phyloP scores from a whole-genome alignment of 2,888 invertebrate genomes.

The Ectemnius cavifrons region DNA sequence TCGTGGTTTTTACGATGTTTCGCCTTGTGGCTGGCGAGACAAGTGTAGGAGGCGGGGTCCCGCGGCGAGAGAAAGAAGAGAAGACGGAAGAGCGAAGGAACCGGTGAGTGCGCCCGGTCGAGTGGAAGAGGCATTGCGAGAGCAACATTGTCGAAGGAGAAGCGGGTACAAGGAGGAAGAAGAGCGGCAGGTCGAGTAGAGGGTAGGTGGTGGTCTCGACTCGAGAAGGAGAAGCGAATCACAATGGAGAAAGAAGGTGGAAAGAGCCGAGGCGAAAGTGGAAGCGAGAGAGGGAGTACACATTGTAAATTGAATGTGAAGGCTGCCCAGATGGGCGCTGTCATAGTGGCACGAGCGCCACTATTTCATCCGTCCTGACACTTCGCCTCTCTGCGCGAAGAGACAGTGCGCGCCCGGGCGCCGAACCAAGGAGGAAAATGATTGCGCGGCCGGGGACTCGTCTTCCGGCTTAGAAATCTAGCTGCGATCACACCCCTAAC shows the following conservation, averaged over 20 bases:
- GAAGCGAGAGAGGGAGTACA: constrained; percentile 49
- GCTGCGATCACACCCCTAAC: constrained; percentile 61
- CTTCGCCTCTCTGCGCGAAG: constrained; percentile 23
- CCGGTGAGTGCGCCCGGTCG: constrained; percentile 8
- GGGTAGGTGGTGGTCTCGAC: neutral
- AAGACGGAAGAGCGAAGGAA: constrained; percentile 18
- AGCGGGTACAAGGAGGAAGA: constrained; percentile 13
- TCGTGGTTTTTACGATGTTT: constrained; percentile 55
- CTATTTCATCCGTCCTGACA: constrained; percentile 66
- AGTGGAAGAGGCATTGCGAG: constrained; percentile 17
- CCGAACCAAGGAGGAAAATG: constrained; percentile 64
- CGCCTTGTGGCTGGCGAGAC: constrained; percentile 59
- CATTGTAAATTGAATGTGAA: constrained; percentile 73
- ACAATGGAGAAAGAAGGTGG: constrained; percentile 17
- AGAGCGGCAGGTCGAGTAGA: constrained; percentile 13
- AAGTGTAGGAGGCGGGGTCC: constrained; percentile 64
- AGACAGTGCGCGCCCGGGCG: constrained; percentile 32
- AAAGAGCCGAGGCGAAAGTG: neutral
- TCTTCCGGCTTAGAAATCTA: constrained; percentile 66
- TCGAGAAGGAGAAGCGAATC: constrained; percentile 12
- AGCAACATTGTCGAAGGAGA: constrained; percentile 3
- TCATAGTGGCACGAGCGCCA: constrained; percentile 65
- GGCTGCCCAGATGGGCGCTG: constrained; percentile 68
- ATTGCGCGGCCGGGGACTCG: constrained; percentile 55
- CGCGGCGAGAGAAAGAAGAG: constrained; percentile 40